Base-by-base conservation (phyloP, 2,888 invertebrate species). In the Bellardia bayeri region DNA sequence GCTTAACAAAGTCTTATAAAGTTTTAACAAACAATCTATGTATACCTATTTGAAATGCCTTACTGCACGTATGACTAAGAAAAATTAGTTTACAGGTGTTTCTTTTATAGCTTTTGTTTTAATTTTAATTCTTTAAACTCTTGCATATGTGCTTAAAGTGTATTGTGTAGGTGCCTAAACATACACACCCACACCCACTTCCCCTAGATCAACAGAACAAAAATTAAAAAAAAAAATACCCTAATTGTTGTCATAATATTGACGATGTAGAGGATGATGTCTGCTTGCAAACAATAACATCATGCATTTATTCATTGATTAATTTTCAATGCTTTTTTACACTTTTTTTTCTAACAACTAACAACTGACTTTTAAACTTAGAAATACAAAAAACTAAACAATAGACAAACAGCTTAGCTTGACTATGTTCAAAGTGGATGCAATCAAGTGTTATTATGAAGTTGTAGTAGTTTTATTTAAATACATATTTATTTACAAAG, bases 91-190 rank as follows among this genome's bases (percentile, higher is more conserved):
- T 66, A 71, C 71, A 71, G 71, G 71, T 71, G 68, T 51, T 66
- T 13, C 45, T 45, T 23, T 13, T 13, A 42, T 42, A 51, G n/a
- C 14, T 51, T 51, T n/a, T 51, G 14, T 51, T 51, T 51, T 51
- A 5, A n/a, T 51, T n/a, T n/a, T n/a, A n/a, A 51, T 13, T 45
- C 13, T 45, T 9, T 45, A 11, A 45, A 45, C 8, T 37, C 37
- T 45, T 14, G 13, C 42, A 51, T 49, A 75, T 37, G 6, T 64
- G 33, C 16, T 49, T 8, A 74, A 82, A 66, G 3, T 51, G 13
- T 13, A 45, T 56, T 64, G 74, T 54, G 76, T 76, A 71, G 76
- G 76, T 64, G 82, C 40, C 51, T 45, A 83, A 63, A 68, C 69
- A 71, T 4, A 45, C 63, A 30, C 82, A n/a, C 23, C 23, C 61